These are phyloP conservation scores for Sebastes steindachneri DNA, from an alignment of 2,797 vertebrate species.

Conservation along the genomic window DNA sequence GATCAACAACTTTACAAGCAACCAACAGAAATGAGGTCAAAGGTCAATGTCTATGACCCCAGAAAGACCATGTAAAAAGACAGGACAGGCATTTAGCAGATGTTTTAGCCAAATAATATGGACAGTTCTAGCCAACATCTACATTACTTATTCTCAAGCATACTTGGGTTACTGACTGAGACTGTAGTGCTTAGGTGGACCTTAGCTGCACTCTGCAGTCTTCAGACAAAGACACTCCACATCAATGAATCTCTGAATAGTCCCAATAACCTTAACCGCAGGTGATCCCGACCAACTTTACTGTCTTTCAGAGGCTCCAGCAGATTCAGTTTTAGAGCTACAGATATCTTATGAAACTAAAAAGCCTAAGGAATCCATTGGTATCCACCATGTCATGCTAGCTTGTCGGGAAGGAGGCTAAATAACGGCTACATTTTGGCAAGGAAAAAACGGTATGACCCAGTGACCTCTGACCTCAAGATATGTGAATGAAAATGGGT, in stretches of 20 bases:
- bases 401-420: no score
- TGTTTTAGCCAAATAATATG: neutral
- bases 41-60: neutral
- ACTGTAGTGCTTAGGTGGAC: neutral
- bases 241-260: conserved; percentile 8
- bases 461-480: no score
- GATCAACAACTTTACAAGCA: neutral
- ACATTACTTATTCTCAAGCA: neutral
- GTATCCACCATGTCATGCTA: no score
- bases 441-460: no score
- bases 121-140: neutral
- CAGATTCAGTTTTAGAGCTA: no score
- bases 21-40: neutral
- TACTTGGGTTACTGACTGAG: neutral
- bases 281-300: no score
- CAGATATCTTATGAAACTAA: no score
- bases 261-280: neutral
- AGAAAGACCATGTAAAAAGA: neutral
- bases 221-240: conserved; percentile 1
- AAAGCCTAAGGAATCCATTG: no score
- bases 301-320: no score
- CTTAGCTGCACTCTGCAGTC: neutral
- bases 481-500: no score
- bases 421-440: no score
- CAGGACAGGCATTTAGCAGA: neutral